Base-by-base conservation (phyloP, 2,797 vertebrate species). In the Esox masquinongy region DNA sequence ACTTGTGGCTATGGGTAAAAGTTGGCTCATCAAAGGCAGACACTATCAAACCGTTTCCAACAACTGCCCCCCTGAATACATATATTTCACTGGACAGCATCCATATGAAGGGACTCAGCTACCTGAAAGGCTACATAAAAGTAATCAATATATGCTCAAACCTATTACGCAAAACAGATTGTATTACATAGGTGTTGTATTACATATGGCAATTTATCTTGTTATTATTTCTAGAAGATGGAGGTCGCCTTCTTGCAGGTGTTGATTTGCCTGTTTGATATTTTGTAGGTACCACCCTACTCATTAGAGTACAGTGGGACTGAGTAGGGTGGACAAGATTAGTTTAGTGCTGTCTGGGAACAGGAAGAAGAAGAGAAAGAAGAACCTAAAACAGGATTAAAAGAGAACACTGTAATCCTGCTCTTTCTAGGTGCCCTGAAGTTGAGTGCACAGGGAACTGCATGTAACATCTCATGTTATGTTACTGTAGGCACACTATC, bases 1-100 rank as follows among this genome's bases (percentile, higher is more conserved):
- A 61, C 22, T n/a, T 56, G 53, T 22, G 67, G 84, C 86, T 88
- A 87, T 74, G 78, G 72, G 63, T 74, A 78, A 77, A 51, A 80
- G 78, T 53, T 68, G 69, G 72, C 74, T 50, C 43, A 75, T 73
- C 77, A 74, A 43, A 50, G 24, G 43, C 51, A 70, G 69, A 29
- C 69, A 19, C 47, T 29, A 70, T 70, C 69, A 70, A 70, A 31
- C 24, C 24, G 22, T 31, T 14, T 17, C 69, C 69, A 19, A 19
- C n/a, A 56, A 56, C 53, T n/a, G 5, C 51, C 51, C 51, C 51
- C 51, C n/a, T 53, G 2, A 53, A 19, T n/a, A 53, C 19, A 56
- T 56, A 22, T 19, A 19, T 56, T 19, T n/a, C 50, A n/a, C 50
- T 8, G 50, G 17, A 53, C 8, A 53, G 53, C 53, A 9, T 56